These are phyloP conservation scores for Drosophila glabriapex DNA, from an alignment of 2,888 invertebrate genomes.

Conservation along the genomic window DNA sequence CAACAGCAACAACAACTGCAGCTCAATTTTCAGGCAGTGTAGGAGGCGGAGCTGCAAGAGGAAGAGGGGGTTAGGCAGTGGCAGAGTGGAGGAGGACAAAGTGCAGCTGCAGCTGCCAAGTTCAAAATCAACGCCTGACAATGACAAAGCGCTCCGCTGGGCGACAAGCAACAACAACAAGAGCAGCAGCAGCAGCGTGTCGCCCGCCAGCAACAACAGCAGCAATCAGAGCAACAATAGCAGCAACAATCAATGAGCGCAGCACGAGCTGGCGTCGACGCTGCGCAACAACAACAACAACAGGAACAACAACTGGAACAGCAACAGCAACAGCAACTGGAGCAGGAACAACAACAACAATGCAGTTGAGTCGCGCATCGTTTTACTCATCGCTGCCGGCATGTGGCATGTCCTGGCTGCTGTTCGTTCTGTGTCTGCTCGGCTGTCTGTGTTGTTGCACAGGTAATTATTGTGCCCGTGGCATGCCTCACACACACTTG, in stretches of 20 bases:
- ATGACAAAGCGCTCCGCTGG: constrained; percentile 66
- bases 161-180: constrained; percentile 52
- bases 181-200: constrained; percentile 28
- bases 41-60: constrained; percentile 15
- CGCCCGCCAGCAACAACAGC: constrained; percentile 17
- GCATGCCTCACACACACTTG: constrained; percentile 28
- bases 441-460: constrained; percentile 72
- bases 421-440: constrained; percentile 64
- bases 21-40: constrained; percentile 23
- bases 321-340: constrained; percentile 15
- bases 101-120: constrained; percentile 53
- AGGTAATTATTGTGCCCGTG: constrained; percentile 58
- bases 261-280: constrained; percentile 49
- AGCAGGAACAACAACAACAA: constrained; percentile 38
- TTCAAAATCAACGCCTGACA: constrained; percentile 80
- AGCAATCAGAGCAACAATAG: constrained; percentile 16
- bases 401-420: constrained; percentile 67
- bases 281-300: constrained; percentile 21
- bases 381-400: constrained; percentile 56
- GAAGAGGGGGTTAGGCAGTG: constrained; percentile 10
- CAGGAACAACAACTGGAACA: constrained; percentile 12
- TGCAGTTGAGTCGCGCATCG: constrained; percentile 43
- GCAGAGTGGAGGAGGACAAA: not conserved
- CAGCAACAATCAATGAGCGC: constrained; percentile 50
- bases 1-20: constrained; percentile 14